Evolutionary conservation across 2,888 invertebrate species (phyloP), one percentile per base, ranked within the genome.

Genomic region (Meiosimyza decipiens): DNA sequence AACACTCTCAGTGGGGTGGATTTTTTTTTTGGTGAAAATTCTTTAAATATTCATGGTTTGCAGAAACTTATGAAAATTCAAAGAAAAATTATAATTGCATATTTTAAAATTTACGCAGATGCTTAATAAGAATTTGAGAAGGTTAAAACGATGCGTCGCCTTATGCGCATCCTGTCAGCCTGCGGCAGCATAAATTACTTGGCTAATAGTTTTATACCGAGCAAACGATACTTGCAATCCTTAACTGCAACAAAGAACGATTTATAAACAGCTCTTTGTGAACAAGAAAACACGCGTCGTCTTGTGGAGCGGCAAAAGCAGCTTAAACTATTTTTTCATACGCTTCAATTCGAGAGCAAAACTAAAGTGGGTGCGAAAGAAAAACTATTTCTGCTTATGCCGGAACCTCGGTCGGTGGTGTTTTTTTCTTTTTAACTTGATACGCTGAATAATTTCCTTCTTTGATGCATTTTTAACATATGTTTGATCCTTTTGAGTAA

Each of bases 71-170:
- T 72, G 76, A 79, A 79, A 78, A 78, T 76, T 76, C 75, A 79
- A 80, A 82, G 82, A 9, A 82, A 83, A 83, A 83, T 82, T 83
- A 83, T 85, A 85, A 85, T 85, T 85, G 84, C 84, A 85, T 83
- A 84, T 82, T 79, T 83, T 83, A 84, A 82, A 85, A 84, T 84
- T 84, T 82, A 79, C 79, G 80, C 73, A 75, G 72, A 57, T 75
- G 74, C 74, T 80, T 81, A 82, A 83, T 81, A 75, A 77, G 78
- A 79, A 81, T 78, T 80, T 80, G 80, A 81, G 78, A 40, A 40
- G 76, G 79, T 76, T 74, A 57, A 74, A 74, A 54, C 40, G 55
- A n/a, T 9, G 60, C 15, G 6, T 13, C 6, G 28, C 22, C 18
- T 50, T 18, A 50, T 13, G 49, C 64, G 51, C 28, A 51, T 51